Conservation (phyloP, 2,797 vertebrate genomes). For the Martes flavigula region DNA sequence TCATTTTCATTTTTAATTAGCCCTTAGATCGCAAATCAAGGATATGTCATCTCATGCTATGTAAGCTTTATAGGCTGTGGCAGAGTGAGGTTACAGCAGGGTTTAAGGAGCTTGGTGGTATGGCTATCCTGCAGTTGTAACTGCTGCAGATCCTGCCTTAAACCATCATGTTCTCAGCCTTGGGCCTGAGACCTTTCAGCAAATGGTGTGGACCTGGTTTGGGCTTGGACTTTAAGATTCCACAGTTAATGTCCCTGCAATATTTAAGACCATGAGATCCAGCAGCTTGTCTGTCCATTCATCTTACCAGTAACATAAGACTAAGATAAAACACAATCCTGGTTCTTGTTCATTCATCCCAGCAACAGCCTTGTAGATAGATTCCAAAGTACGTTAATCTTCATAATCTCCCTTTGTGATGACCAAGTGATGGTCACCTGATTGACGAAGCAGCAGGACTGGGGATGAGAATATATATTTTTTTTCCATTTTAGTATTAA, state of each 20-base stretch:
- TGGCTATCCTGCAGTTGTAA: background rate
- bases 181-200: background rate
- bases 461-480: background rate
- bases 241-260: background rate
- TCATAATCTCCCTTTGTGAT: background rate
- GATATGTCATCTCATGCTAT: background rate
- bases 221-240: background rate
- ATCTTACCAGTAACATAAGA: background rate
- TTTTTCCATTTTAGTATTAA: conserved; percentile 44
- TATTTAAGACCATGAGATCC: background rate
- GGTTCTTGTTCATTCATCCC: background rate
- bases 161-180: background rate
- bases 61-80: background rate
- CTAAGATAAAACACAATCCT: background rate
- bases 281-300: background rate
- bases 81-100: background rate
- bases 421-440: background rate
- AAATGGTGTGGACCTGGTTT: background rate
- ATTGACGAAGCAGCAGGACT: conserved; percentile 19
- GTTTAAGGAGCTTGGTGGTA: background rate
- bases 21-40: background rate
- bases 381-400: background rate
- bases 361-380: conserved; percentile 34
- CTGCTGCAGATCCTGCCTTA: background rate
- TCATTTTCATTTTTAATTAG: background rate